Evolutionary conservation across 2,888 invertebrate genomes (phyloP), one percentile per base, ranked within the genome.

Genomic region (Meganola albula): DNA sequence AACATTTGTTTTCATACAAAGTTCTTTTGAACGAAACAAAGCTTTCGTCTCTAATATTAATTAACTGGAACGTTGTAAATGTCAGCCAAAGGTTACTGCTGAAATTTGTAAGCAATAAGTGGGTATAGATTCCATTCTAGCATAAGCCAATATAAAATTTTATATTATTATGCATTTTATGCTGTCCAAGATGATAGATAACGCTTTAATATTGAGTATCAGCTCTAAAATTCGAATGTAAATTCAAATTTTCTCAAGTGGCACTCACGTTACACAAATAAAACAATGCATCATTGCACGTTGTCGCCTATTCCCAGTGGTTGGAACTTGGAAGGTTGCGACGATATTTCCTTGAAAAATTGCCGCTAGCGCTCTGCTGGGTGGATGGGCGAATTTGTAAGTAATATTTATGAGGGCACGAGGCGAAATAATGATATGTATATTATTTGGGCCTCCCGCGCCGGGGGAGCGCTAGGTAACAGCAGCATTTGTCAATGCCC

Each of bases 391-490:
- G 65, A 76, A 75, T 73, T 73, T 73, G 69, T 74, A 68, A 68
- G 75, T 68, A 72, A 74, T 78, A 82, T 80, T 79, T 75, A 79
- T 75, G 74, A 60, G 71, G 62, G 66, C 69, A 66, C 59, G 69
- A 62, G 62, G 69, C 64, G 61, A 68, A 76, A 72, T 79, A 78
- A 80, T 79, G 75, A 78, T 77, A 79, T 78, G 80, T 78, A 78
- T 77, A 75, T 76, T 77, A 77, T 80, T 78, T 75, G 76, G 75
- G 71, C 56, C 60, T 59, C 59, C 59, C 49, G 63, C 55, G 63
- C 60, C 58, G 58, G 53, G 70, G 70, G 67, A 70, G 60, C 51
- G 40, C 44, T 43, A 43, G 38, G 57, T 59, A 60, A 58, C 66
- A 59, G 63, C 58, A 63, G 65, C 73, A 80, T 84, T 83, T 80